Base-by-base conservation (phyloP, 2,888 invertebrate genomes). In the Pardosa pseudoannulata region DNA sequence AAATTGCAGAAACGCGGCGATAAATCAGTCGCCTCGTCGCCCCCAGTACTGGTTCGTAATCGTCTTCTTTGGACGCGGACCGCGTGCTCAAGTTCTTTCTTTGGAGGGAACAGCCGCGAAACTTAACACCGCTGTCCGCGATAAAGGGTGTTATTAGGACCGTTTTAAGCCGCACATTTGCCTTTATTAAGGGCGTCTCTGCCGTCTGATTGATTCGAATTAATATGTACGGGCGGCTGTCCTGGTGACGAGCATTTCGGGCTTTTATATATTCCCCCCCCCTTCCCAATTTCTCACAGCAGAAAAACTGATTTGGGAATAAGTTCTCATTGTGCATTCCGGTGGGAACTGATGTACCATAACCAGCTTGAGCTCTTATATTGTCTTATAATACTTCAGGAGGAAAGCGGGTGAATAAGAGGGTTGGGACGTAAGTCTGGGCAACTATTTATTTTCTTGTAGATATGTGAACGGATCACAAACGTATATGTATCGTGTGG, bases 1-100 rank as follows among this genome's bases (percentile, higher is more conserved):
- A 85, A 85, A 85, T 79, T 78, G 67, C 73, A 64, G 27, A 56
- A 56, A 56, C n/a, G 11, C 16, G 56, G 56, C 56, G 23, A 56
- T 56, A 56, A 56, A 56, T 56, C 56, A 56, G 56, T 23, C 56
- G 2, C 6, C 11, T 36, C 36, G 36, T 36, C 36, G 9, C 41
- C 16, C 16, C 16, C 16, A 46, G 36, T n/a, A n/a, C n/a, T n/a
- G n/a, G n/a, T 1, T 23, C 11, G 56, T 56, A 23, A 23, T 56
- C 56, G 23, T 2, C 56, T n/a, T n/a, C n/a, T 23, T 56, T 56
- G 56, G n/a, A 56, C 56, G 56, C 19, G 56, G 23, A 3, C 3
- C 2, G 56, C 1, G 16, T 23, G 16, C 46, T 6, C 46, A 16
- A 46, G 11, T 36, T 36, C 5, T 36, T 46, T 46, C 46, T 46